A percentile compares a stretch with the other conserved stretches of the same genome.
Conservation (phyloP, 92 coral and sea anemone genomes). For the Micromussa lordhowensis region DNA sequence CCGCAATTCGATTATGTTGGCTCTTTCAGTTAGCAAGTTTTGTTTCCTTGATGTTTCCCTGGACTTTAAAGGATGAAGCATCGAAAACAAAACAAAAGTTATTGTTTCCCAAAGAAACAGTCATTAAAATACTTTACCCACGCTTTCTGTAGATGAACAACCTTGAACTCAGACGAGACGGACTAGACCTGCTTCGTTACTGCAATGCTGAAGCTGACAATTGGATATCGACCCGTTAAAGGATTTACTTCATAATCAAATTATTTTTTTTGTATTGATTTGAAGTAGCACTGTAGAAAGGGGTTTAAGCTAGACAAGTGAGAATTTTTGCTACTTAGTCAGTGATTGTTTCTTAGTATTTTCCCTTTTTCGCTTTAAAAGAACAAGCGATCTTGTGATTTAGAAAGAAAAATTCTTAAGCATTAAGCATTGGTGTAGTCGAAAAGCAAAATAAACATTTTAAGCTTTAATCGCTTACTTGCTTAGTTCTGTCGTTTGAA, state of each 20-base stretch:
- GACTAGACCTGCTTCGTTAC: background rate
- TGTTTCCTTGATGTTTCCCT: background rate
- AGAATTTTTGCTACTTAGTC: background rate
- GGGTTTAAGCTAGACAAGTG: background rate
- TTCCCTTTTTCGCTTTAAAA: background rate
- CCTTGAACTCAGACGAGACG: conserved; percentile 1
- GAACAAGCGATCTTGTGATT: background rate
- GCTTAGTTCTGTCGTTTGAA: background rate
- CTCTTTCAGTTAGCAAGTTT: background rate
- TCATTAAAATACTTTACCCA: background rate
- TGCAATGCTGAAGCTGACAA: background rate
- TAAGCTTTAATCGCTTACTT: background rate
- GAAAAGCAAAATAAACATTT: background rate
- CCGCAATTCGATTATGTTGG: background rate
- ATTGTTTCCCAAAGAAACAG: background rate
- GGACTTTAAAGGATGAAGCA: background rate
- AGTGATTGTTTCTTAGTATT: background rate
- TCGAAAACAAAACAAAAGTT: background rate
- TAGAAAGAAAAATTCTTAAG: background rate
- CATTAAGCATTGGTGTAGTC: background rate
- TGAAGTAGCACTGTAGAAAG: background rate
- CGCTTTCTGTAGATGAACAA: background rate
- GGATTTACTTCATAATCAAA: background rate
- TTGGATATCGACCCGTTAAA: background rate
- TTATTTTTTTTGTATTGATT: background rate